A percentile compares a stretch with the other conserved stretches of the same genome.
Evolutionary conservation across 2,888 invertebrate species (phyloP).

Genomic region (Encarsia formosa): DNA sequence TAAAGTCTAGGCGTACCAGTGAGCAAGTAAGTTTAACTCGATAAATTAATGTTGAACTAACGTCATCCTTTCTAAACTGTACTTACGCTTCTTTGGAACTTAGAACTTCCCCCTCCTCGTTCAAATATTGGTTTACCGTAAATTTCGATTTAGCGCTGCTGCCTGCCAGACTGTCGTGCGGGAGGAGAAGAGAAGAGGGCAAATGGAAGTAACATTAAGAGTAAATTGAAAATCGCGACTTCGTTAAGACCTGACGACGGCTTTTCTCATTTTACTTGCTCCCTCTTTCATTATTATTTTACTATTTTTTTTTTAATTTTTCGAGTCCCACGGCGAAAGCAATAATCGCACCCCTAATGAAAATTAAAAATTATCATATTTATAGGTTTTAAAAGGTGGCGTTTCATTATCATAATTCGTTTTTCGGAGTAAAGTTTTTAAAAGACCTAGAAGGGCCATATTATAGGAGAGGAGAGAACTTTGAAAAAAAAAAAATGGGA

Average conservation of each 20-base stretch:
- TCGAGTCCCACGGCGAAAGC: not conserved
- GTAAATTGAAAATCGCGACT: slow-evolving; percentile 15
- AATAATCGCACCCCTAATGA: not conserved
- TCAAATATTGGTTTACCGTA: slow-evolving; percentile 17
- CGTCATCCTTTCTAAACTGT: too few relatives aligned
- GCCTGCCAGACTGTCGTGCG: not conserved
- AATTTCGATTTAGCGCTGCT: slow-evolving; percentile 15
- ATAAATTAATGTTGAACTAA: too few relatives aligned
- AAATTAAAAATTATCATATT: slow-evolving; percentile 28
- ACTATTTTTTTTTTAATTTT: too few relatives aligned
- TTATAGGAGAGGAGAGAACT: not conserved
- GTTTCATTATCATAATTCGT: slow-evolving; percentile 20
- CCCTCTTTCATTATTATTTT: not conserved
- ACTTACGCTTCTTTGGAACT: too few relatives aligned
- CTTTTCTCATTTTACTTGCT: slow-evolving; percentile 4
- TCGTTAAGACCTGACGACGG: not conserved
- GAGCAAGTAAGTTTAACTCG: too few relatives aligned
- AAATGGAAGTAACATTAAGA: slow-evolving; percentile 3
- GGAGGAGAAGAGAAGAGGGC: not conserved
- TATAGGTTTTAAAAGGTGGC: slow-evolving; percentile 23
- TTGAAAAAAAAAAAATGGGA: not conserved
- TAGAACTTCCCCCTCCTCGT: not conserved
- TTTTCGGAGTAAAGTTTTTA: too few relatives aligned
- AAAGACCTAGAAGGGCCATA: too few relatives aligned
- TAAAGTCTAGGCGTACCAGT: too few relatives aligned